Conservation (phyloP, 2,797 vertebrate genomes). For the Anolis apletophallus region DNA sequence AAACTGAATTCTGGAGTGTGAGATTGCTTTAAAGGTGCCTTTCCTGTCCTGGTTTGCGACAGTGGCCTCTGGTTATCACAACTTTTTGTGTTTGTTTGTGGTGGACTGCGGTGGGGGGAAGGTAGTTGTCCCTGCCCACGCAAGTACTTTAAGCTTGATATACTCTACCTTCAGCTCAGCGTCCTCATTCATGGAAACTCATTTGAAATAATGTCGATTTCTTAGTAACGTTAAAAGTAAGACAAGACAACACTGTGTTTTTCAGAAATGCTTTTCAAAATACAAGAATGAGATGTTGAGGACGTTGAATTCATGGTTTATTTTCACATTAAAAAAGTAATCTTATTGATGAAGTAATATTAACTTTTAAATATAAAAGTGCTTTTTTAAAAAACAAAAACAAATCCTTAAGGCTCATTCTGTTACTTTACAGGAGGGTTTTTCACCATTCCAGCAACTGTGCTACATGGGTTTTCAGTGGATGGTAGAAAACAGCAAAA, state of each 20-base stretch:
- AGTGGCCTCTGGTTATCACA: no score
- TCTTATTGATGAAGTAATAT: constrained; percentile 77
- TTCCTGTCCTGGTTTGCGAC: no score
- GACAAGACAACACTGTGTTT: constrained; percentile 26
- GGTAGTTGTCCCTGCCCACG: no score
- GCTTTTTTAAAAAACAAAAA: constrained; percentile 65
- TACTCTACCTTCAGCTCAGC: neutral
- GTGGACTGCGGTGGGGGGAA: no score
- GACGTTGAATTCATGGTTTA: constrained; percentile 78
- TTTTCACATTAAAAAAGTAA: constrained; percentile 79
- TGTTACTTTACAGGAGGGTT: constrained; percentile 72
- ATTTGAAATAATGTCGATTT: constrained; percentile 2
- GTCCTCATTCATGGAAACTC: neutral
- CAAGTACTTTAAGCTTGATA: neutral
- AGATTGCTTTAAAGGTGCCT: no score
- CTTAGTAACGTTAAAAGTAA: neutral
- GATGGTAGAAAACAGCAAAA: constrained; percentile 65
- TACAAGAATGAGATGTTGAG: constrained; percentile 69
- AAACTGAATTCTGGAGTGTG: no score
- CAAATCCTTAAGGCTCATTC: constrained; percentile 79
- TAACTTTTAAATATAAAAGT: constrained; percentile 80
- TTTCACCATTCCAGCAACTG: constrained; percentile 73
- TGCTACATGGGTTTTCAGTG: constrained; percentile 70
- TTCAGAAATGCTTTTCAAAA: constrained; percentile 55
- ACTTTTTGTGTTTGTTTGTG: no score